Evolutionary conservation across 2,113 vertebrate genomes (phyloP), one percentile per base, ranked within the genome.

Genomic region (Glareola pratincola): DNA sequence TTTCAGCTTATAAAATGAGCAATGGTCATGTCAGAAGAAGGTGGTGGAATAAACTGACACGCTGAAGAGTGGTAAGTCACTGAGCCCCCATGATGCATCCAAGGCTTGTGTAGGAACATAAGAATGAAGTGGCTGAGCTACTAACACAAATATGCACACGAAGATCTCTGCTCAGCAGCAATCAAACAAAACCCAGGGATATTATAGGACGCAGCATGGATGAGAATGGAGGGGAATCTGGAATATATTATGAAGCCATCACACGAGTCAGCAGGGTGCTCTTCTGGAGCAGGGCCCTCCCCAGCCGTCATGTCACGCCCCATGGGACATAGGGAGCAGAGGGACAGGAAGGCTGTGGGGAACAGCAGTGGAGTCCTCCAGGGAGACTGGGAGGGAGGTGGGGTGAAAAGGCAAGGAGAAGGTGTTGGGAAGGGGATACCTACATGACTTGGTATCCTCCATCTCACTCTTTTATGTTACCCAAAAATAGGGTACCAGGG

Each of bases 21-120:
- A 60, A 0, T 1, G 1, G 39, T 60, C 47, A 47, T 78, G 51
- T 93, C 90, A 88, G 76, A 74, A 91, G 76, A 71, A 69, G 60
- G 23, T 32, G 50, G 69, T 79, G 74, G 74, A 66, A 71, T 72
- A 54, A 94, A 79, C 2, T 41, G 62, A 56, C 43, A 71, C 13
- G 7, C 19, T 67, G 56, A 95, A 84, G 68, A 93, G 85, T 76
- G 92, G 1, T 59, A 86, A 95, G 73, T 85, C 91, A 68, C 62
- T 47, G 54, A 54, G 74, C 6, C 5, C 51, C 0, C 1, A 23
- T n/a, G 57, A 76, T 67, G 63, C 50, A 79, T 87, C 89, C 81
- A 92, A 95, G 86, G 30, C 74, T 94, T 92, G 69, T 85, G 86
- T 72, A 94, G 94, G 66, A 94, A 50, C 62, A 39, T 69, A 79